phyloP scores from a whole-genome alignment of 2,797 vertebrate genomes.

The Mormyrus hasselquistii region DNA sequence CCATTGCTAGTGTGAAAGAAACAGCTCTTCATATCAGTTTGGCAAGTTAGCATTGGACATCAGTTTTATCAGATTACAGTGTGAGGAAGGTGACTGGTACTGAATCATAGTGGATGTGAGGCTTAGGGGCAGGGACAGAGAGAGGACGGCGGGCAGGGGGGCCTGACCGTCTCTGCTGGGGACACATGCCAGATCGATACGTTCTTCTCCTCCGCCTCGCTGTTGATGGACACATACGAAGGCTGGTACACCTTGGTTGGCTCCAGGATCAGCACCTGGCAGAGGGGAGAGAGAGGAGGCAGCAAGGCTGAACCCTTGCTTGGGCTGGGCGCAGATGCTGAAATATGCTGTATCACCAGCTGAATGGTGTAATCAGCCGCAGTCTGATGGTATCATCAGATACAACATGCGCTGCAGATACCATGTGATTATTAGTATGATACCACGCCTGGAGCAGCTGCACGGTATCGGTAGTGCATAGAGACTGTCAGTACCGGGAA shows the following conservation, averaged over 20 bases:
- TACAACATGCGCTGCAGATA: neutral
- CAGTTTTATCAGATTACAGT: neutral
- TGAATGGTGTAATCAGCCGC: neutral
- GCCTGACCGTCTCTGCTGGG: constrained; percentile 76
- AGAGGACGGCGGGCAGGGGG: neutral
- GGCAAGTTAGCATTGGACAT: neutral
- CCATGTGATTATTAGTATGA: neutral
- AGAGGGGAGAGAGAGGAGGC: neutral
- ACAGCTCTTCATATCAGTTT: neutral
- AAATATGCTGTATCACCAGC: neutral
- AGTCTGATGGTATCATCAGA: neutral
- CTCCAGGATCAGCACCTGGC: constrained; percentile 87
- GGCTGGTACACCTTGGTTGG: constrained; percentile 89
- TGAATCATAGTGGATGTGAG: neutral
- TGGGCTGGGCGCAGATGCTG: neutral
- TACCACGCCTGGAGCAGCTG: neutral
- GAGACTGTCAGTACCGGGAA: constrained; percentile 75
- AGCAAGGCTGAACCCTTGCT: neutral
- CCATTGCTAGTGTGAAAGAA: neutral
- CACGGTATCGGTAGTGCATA: neutral
- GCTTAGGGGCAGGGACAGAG: neutral
- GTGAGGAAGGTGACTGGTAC: neutral
- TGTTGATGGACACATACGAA: constrained; percentile 89
- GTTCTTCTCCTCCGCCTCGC: constrained; percentile 82
- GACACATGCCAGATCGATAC: constrained; percentile 90